Evolutionary conservation across 2,113 vertebrate genomes (phyloP).

Genomic region (Neogale vison): DNA sequence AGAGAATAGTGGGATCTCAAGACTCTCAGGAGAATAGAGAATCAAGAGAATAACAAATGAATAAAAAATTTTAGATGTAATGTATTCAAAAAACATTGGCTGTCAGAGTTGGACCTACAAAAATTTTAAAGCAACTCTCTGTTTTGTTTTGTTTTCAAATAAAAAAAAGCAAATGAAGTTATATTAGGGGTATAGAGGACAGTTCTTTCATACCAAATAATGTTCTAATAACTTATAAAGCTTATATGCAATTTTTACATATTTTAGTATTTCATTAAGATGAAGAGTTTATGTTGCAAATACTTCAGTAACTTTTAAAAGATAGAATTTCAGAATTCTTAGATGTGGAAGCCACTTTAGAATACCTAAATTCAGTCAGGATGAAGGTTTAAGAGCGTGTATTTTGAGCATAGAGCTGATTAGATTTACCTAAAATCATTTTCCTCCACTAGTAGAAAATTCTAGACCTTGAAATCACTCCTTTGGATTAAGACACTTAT

Average conservation of each 20-base stretch:
- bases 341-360: not conserved
- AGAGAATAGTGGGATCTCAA: not conserved
- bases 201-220: not conserved
- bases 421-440: conserved; percentile 41
- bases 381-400: not conserved
- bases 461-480: not conserved
- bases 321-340: conserved; percentile 12
- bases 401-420: not conserved
- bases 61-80: conserved; percentile 32
- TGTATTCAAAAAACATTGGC: not conserved
- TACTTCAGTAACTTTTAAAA: conserved; percentile 26
- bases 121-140: not conserved
- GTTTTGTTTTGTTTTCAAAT: not conserved
- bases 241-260: not conserved
- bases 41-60: not conserved
- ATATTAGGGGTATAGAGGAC: not conserved
- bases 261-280: conserved; percentile 18
- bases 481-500: conserved; percentile 26
- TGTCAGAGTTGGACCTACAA: not conserved
- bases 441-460: not conserved
- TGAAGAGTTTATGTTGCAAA: not conserved
- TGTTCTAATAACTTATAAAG: not conserved
- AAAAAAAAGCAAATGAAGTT: not conserved
- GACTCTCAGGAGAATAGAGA: not conserved
- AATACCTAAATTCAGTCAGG: not conserved